A percentile compares a stretch with the other conserved stretches of the same genome.
Evolutionary conservation across 2,797 vertebrate species (phyloP).

Genomic region (Molossus molossus): DNA sequence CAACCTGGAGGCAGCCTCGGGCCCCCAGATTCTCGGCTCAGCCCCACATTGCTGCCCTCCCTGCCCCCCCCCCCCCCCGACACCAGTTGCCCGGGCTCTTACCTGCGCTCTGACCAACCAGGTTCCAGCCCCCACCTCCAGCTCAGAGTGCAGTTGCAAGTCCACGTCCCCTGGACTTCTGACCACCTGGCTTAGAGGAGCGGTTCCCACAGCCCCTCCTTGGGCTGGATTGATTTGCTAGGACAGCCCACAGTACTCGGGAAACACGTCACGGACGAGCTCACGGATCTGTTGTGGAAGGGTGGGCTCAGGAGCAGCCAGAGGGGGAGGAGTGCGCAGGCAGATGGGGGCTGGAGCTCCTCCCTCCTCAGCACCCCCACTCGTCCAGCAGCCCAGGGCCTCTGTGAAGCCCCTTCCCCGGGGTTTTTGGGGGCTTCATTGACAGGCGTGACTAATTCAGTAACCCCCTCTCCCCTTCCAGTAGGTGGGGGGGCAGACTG

Average conservation of each 20-base stretch:
- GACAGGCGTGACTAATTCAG: neutral
- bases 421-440: neutral
- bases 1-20: no score
- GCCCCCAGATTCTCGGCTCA: neutral
- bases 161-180: neutral
- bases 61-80: rapidly evolving
- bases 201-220: neutral
- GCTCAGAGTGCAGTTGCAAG: neutral
- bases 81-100: neutral
- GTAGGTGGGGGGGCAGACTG: neutral
- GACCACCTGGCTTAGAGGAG: neutral
- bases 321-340: no score
- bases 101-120: neutral
- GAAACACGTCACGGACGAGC: neutral
- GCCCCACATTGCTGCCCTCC: neutral
- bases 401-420: neutral
- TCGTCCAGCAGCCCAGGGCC: no score
- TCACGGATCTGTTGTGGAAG: neutral
- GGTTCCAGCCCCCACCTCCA: neutral
- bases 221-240: neutral
- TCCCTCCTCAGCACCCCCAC: neutral
- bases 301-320: neutral
- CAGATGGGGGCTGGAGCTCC: neutral
- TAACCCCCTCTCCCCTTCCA: neutral
- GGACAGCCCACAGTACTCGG: neutral